Conservation (phyloP, 1,140 invertebrate species). For the Bombyx mandarina region DNA sequence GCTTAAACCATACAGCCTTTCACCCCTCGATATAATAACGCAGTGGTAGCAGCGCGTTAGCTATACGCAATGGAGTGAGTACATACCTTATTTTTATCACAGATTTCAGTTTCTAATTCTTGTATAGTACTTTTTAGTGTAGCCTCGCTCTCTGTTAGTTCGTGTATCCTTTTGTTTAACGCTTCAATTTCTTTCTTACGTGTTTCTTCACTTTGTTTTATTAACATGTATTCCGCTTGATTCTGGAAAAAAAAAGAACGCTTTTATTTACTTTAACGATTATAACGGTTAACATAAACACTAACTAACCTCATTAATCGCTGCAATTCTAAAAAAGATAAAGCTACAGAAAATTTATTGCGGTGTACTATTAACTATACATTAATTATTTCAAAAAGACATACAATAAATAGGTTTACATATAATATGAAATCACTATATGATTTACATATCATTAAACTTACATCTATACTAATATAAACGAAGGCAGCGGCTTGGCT, state of each 20-base stretch:
- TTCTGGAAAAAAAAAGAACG: constrained; percentile 35
- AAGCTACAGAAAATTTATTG: not conserved
- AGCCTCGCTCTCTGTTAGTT: constrained; percentile 72
- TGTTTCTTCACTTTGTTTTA: constrained; percentile 72
- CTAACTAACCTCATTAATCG: not conserved
- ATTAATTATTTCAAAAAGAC: too few species aligned
- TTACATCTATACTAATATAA: too few species aligned
- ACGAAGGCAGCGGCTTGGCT: too few species aligned
- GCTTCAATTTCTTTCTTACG: constrained; percentile 57
- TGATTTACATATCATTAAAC: too few species aligned
- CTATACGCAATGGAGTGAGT: too few species aligned
- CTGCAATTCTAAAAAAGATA: not conserved
- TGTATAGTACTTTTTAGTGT: constrained; percentile 74
- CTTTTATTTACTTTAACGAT: not conserved
- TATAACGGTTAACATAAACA: not conserved
- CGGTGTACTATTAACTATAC: too few species aligned
- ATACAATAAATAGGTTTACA: too few species aligned
- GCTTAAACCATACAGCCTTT: too few species aligned
- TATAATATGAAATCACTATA: too few species aligned
- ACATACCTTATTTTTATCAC: constrained; percentile 83
- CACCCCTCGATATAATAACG: too few species aligned
- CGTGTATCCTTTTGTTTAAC: constrained; percentile 59
- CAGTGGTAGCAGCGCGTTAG: too few species aligned
- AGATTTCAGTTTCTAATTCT: constrained; percentile 81
- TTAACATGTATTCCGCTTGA: constrained; percentile 59